Evolutionary conservation across 2,113 vertebrate species (phyloP).

Genomic region (Malurus melanocephalus): DNA sequence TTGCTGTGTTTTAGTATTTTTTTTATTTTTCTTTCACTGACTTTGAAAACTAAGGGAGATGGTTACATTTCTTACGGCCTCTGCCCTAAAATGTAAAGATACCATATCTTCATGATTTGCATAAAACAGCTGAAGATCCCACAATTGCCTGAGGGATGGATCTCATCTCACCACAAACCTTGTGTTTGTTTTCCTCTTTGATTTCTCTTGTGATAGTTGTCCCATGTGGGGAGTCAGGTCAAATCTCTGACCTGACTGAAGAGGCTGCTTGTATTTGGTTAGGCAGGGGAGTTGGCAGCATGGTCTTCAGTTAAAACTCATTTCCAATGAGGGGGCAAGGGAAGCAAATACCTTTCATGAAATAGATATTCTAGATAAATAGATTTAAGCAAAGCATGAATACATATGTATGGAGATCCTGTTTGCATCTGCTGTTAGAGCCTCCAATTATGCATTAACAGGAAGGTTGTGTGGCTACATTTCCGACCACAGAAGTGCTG

Average conservation of each 20-base stretch:
- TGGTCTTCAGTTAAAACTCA: not conserved
- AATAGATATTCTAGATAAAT: not conserved
- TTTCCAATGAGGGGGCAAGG: not conserved
- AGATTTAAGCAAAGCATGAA: not conserved
- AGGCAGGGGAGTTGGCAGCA: not conserved
- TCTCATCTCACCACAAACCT: not conserved
- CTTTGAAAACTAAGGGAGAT: not conserved
- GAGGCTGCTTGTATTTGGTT: not conserved
- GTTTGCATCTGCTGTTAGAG: not conserved
- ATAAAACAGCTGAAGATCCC: not conserved
- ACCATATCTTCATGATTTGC: not conserved
- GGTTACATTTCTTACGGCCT: not conserved
- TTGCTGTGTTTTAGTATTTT: not conserved
- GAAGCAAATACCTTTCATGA: not conserved
- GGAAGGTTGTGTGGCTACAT: not conserved
- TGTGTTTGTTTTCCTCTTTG: not conserved
- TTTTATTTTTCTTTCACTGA: not conserved
- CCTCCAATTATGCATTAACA: not conserved
- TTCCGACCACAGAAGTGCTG: not conserved
- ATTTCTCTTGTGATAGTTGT: not conserved
- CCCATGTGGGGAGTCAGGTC: not conserved
- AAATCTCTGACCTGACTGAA: not conserved
- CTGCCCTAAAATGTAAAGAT: not conserved
- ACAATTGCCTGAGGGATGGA: not conserved
- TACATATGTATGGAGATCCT: not conserved